Base-by-base conservation (phyloP, 2,113 vertebrate species). In the Bos indicus region DNA sequence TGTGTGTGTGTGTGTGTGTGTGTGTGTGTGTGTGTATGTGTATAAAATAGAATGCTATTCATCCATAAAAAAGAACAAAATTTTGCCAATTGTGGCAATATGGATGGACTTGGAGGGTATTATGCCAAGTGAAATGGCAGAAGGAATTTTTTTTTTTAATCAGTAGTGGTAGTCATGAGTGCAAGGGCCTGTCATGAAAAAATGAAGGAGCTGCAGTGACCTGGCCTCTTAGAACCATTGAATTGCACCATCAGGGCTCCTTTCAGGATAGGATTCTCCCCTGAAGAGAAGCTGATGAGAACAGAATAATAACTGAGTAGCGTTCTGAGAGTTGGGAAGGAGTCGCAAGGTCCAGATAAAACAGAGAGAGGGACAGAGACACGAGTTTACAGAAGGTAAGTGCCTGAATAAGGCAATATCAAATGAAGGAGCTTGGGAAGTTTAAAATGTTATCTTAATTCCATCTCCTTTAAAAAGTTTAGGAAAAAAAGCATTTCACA, bases 161-260 rank as follows among this genome's bases (percentile, higher is more conserved):
- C 43, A 7, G 14, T 15, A 21, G 3, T 16, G 9, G 21, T 1
- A 52, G 23, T 12, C 19, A 56, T 33, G 54, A 6, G 1, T 25
- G n/a, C 51, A 33, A 1, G 2, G 1, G 4, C 30, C 56, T 14
- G 25, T 3, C 40, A 59, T 15, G 36, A 23, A 10, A 60, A 82
- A 15, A 54, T 17, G n/a, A 86, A 60, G 59, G 52, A 15, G 3
- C n/a, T 19, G 28, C 6, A 56, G 21, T 6, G 11, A 13, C 7
- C 25, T 14, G 40, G n/a, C 71, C 48, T 54, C 56, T 4, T 16
- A 86, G 48, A 74, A 57, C 10, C 17, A 1, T 11, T 46, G 52
- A n/a, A 91, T 40, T 7, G 19, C 6, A 40, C 12, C 4, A 23
- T 7, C 13, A 2, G 7, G 9, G 15, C 15, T 12, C 13, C 2